Percentiles rank a stretch among this genome's conserved stretches.
Conservation (phyloP, 92 coral and sea anemone species). For the Ricordea florida region DNA sequence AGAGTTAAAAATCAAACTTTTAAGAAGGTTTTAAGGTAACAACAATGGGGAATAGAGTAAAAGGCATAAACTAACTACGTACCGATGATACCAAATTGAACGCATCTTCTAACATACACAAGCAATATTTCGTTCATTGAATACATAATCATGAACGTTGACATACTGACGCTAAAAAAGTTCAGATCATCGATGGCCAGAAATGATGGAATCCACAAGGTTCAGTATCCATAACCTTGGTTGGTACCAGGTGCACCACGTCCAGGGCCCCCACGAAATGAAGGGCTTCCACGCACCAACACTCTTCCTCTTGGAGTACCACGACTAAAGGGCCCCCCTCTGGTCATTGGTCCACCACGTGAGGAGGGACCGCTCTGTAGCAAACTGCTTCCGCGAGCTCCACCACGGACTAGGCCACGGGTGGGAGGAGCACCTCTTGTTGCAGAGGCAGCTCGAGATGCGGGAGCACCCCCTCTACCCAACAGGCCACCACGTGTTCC, state of each 20-base stretch:
- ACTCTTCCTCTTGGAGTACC: constrained; percentile 33
- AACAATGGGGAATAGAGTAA: too few species aligned
- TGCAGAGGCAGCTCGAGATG: constrained; percentile 15
- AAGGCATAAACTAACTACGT: too few species aligned
- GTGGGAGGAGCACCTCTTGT: constrained; percentile 8
- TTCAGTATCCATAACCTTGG: neutral
- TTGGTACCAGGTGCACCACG: constrained; percentile 45
- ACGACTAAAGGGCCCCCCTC: too few species aligned
- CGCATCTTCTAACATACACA: too few species aligned
- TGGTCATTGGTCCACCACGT: neutral
- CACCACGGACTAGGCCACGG: too few species aligned
- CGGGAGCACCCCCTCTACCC: constrained; percentile 49
- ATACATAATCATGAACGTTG: too few species aligned
- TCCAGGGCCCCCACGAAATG: constrained; percentile 40
- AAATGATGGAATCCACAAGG: neutral
- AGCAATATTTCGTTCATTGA: too few species aligned
- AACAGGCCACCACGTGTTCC: neutral
- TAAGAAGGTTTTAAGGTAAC: too few species aligned
- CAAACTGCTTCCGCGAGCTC: too few species aligned
- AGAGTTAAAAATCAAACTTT: too few species aligned
- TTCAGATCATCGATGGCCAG: neutral
- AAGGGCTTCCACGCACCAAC: constrained; percentile 42
- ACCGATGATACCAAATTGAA: too few species aligned
- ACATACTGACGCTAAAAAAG: neutral
- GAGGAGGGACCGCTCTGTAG: constrained; percentile 5